Base-by-base conservation (phyloP, 2,113 vertebrate genomes). In the Lepus timidus region DNA sequence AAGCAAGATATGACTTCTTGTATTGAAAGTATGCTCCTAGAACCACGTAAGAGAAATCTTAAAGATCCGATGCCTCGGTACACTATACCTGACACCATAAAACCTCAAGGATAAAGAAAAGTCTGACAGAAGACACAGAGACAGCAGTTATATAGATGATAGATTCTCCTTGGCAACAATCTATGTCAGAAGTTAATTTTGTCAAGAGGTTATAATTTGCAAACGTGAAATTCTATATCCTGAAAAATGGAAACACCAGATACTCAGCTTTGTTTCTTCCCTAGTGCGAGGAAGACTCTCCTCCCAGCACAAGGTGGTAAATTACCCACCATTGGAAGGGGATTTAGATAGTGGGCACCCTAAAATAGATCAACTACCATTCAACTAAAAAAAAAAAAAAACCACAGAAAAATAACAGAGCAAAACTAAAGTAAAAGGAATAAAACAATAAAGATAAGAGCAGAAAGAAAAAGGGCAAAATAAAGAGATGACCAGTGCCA, bases 401-500 rank as follows among this genome's bases (percentile, higher is more conserved):
- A n/a, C n/a, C 19, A 88, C 20, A 17, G 4, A 6, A 10, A 7
- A 82, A 76, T 33, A 83, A 68, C 10, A 83, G 55, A 73, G 55
- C 52, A 81, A 88, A 94, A 83, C 23, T 8, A 80, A 90, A 71
- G 1, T 58, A 65, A 82, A 39, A 87, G 49, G 49, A 39, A 62
- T 13, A 73, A 88, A 90, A 75, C 36, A 67, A 70, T 51, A 44
- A 74, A 90, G 33, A 8, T 71, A 51, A 61, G 49, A 61, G 25
- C 4, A 86, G 44, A 58, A 71, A 27, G 76, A 84, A 82, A 79
- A 76, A 9, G 73, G 78, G 90, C 61, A 93, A 67, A 89, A 58
- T 19, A 44, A 14, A 81, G 81, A 61, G 44, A 52, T 44, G 27
- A 78, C 14, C n/a, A 64, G 19, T 6, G 6, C 27, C 16, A 68